phyloP scores from a whole-genome alignment of 1,140 invertebrate genomes.

The Phenacoccus solenopsis region DNA sequence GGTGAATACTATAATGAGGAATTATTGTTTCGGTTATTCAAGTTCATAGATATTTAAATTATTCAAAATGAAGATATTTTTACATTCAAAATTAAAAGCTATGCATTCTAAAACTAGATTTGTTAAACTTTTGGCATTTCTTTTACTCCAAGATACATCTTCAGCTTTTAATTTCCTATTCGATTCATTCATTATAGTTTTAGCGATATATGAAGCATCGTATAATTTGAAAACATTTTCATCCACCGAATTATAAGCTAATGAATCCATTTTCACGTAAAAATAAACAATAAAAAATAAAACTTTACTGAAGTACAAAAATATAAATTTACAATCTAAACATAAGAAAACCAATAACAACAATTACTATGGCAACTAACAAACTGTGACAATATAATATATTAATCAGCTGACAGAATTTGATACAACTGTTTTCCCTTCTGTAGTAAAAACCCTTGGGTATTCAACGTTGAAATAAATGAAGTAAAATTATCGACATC shows the following conservation, averaged over 20 bases:
- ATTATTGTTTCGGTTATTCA: not conserved
- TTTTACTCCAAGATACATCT: not conserved
- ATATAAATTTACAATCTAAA: not conserved
- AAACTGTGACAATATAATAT: not conserved
- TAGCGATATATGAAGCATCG: not conserved
- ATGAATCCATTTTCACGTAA: not conserved
- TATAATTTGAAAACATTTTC: slow-evolving; percentile 8
- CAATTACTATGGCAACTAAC: not conserved
- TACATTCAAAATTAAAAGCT: not conserved
- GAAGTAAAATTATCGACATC: slow-evolving; percentile 42
- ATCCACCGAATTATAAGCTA: not conserved
- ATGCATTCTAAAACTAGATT: not conserved
- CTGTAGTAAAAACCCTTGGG: slow-evolving; percentile 72
- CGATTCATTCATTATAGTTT: not conserved
- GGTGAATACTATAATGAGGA: not conserved
- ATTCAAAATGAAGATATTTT: not conserved
- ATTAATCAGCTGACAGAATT: slow-evolving; percentile 31
- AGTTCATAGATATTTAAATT: not conserved
- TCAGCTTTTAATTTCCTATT: not conserved
- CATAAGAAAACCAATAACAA: not conserved
- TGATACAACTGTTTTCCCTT: slow-evolving; percentile 65
- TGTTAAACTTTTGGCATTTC: not conserved
- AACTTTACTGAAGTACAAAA: not conserved
- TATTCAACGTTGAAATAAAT: slow-evolving; percentile 64
- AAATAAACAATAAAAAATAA: not conserved